A percentile compares a stretch with the other conserved stretches of the same genome.
Evolutionary conservation across 2,888 invertebrate genomes (phyloP).

Genomic region (Hydriomena furcata): DNA sequence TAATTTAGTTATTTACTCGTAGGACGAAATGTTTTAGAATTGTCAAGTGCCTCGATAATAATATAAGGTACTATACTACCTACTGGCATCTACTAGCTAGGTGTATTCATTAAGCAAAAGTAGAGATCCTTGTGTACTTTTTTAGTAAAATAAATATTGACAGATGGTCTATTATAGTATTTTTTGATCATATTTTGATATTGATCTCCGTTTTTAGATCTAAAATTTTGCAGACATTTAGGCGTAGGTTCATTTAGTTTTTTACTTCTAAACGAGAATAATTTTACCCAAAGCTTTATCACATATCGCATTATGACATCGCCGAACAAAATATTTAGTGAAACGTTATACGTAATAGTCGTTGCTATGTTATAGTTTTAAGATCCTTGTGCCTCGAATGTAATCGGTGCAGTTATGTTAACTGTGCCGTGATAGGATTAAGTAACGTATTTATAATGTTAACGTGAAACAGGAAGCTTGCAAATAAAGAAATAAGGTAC

Average conservation of each 20-base stretch:
- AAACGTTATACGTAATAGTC: constrained; percentile 31
- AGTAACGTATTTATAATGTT: constrained; percentile 30
- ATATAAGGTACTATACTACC: not conserved
- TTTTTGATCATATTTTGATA: constrained; percentile 27
- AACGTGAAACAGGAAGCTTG: constrained; percentile 31
- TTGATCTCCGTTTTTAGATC: constrained; percentile 25
- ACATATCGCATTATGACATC: constrained; percentile 23
- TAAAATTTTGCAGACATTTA: constrained; percentile 16
- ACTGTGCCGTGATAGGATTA: constrained; percentile 56
- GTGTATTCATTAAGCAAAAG: constrained; percentile 7
- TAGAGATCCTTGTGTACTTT: not conserved
- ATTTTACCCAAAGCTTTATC: constrained; percentile 14
- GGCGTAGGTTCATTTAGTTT: constrained; percentile 3
- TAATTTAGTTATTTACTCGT: not conserved
- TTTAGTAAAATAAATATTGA: not conserved
- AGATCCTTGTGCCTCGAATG: constrained; percentile 59
- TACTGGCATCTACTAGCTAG: not conserved
- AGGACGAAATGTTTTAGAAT: constrained; percentile 5
- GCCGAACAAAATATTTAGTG: constrained; percentile 27
- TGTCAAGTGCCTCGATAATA: constrained; percentile 13
- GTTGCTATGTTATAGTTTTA: constrained; percentile 32
- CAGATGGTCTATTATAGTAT: constrained; percentile 17
- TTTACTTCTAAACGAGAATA: constrained; percentile 2
- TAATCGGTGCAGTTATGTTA: constrained; percentile 66
- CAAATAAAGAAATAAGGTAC: constrained; percentile 29